Conservation (phyloP, 2,888 invertebrate species). For the Acrocera orbiculus region DNA sequence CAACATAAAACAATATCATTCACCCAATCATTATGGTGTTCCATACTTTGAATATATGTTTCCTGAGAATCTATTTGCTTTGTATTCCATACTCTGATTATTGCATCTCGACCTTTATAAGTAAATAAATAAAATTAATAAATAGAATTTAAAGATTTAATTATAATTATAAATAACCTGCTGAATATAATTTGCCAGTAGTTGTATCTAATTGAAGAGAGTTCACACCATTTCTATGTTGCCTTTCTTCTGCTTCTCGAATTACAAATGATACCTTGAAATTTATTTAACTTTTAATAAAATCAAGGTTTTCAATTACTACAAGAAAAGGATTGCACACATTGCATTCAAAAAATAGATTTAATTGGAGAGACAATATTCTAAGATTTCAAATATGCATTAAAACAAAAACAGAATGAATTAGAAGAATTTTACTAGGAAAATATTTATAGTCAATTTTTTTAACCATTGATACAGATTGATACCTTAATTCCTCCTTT, state of each 20-base stretch:
- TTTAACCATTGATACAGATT: too few relatives aligned
- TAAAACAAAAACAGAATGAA: too few relatives aligned
- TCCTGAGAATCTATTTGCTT: slow-evolving; percentile 39
- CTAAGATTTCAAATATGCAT: too few relatives aligned
- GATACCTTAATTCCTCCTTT: too few relatives aligned
- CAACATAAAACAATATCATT: slow-evolving; percentile 98
- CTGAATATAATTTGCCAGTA: slow-evolving; percentile 80
- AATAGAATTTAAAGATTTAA: background rate
- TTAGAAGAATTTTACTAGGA: too few relatives aligned
- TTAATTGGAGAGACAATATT: too few relatives aligned
- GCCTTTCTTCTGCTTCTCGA: slow-evolving; percentile 84
- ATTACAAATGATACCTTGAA: slow-evolving; percentile 90
- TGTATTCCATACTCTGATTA: slow-evolving; percentile 83
- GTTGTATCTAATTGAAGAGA: slow-evolving; percentile 83
- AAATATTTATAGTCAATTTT: too few relatives aligned
- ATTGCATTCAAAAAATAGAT: too few relatives aligned
- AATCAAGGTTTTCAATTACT: background rate
- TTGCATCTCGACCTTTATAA: slow-evolving; percentile 68
- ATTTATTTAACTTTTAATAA: background rate
- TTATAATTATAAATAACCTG: slow-evolving; percentile 26
- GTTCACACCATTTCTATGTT: slow-evolving; percentile 90
- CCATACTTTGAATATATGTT: slow-evolving; percentile 88
- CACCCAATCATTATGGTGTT: slow-evolving; percentile 99
- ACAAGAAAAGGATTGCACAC: background rate
- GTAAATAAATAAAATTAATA: background rate